Conservation (phyloP, 2,797 vertebrate genomes). For the Moxostoma hubbsi region DNA sequence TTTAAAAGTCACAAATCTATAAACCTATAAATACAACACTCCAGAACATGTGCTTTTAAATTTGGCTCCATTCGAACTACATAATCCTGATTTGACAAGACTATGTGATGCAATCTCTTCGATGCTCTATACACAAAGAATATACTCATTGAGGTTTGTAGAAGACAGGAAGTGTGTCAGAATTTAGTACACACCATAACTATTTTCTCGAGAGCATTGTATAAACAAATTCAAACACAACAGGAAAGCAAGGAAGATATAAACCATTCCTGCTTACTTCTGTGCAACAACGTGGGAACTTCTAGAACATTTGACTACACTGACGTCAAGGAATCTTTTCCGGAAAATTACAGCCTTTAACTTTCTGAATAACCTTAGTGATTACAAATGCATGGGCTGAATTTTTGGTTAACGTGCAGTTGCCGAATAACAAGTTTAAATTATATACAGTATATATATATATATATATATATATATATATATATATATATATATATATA, state of each 20-base stretch:
- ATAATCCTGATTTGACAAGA: conserved; percentile 4
- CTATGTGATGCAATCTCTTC: neutral
- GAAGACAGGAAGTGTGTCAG: neutral
- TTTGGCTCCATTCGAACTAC: conserved; percentile 48
- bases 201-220: neutral
- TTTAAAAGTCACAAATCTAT: conserved; percentile 14
- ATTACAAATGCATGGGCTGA: neutral
- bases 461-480: too few species aligned
- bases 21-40: neutral
- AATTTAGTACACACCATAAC: neutral
- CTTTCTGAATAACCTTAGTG: neutral
- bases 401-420: neutral
- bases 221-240: conserved; percentile 4
- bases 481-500: too few species aligned
- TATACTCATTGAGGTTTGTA: neutral
- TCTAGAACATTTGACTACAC: conserved; percentile 10
- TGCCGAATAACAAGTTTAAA: too few species aligned
- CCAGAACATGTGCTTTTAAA: conserved; percentile 42
- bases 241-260: conserved; percentile 14
- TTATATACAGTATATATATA: too few species aligned
- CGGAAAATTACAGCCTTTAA: neutral
- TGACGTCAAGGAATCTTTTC: neutral
- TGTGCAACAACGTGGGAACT: neutral
- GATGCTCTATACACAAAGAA: neutral
- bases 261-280: neutral